These are phyloP conservation scores for Drosophila murphyi DNA, from an alignment of 1,140 invertebrate genomes.

Conservation along the genomic window DNA sequence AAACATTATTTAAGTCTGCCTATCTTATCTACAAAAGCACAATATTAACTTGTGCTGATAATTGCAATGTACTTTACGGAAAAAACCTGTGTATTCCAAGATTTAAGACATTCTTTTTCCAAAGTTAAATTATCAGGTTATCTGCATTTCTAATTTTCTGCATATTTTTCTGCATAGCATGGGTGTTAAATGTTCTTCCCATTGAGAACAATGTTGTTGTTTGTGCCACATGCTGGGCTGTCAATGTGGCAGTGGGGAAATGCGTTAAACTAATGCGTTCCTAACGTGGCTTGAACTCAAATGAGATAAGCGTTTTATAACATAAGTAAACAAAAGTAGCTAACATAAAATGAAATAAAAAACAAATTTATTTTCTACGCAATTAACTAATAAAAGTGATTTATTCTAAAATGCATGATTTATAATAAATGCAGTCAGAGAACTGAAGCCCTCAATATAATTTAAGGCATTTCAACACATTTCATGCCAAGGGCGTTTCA, in stretches of 20 bases:
- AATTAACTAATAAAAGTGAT: too few species aligned
- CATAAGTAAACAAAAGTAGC: background rate
- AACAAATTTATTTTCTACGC: background rate
- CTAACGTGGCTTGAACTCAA: slow-evolving; percentile 15
- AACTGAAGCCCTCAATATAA: background rate
- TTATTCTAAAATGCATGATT: too few species aligned
- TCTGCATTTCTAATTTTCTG: background rate
- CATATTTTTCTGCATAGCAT: slow-evolving; percentile 9
- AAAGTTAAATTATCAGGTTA: background rate
- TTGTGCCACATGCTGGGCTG: slow-evolving; percentile 32
- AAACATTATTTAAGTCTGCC: too few species aligned
- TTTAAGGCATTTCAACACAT: slow-evolving; percentile 10
- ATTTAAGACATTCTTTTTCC: background rate
- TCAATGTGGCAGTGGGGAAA: slow-evolving; percentile 30
- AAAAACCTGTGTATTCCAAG: background rate
- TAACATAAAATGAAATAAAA: background rate
- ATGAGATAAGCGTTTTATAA: background rate
- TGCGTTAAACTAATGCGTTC: slow-evolving; percentile 15
- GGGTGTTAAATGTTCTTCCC: background rate
- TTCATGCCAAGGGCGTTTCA: slow-evolving; percentile 4
- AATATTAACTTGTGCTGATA: background rate
- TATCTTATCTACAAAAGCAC: background rate
- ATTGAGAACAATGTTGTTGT: slow-evolving; percentile 10
- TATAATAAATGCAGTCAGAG: too few species aligned
- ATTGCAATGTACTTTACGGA: slow-evolving; percentile 1